Evolutionary conservation across 2,113 vertebrate species (phyloP), one percentile per base, ranked within the genome.

Genomic region (Myotis davidii): DNA sequence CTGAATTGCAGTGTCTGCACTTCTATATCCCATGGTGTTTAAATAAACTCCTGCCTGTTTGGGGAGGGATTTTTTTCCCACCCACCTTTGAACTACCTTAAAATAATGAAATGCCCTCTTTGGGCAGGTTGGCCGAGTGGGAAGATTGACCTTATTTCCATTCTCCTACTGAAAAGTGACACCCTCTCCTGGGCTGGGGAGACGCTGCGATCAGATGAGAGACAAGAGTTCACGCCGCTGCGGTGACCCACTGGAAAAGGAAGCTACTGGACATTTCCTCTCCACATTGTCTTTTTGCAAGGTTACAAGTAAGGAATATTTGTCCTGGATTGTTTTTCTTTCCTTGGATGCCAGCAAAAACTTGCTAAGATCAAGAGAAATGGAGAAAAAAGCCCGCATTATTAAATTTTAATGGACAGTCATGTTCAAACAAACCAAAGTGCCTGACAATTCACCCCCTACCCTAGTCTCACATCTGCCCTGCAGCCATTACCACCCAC

Each of bases 111-210:
- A 34, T 72, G 94, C 73, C 61, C 73, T 79, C 91, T 97, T 96
- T 85, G 92, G 59, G 59, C 92, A 91, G 84, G 65, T 86, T 87
- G 82, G 84, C 85, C 94, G 84, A 70, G 64, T 23, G 73, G 88
- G 84, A 96, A 97, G 76, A 81, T 93, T 96, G 83, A 64, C 92
- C 93, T 76, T 65, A 74, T 93, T 97, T 97, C 91, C 74, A 87
- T 96, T 89, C 34, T 94, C 54, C 87, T 85, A n/a, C 67, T 97
- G 85, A 84, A 95, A 86, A 96, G 86, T 65, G 94, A 90, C 48
- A 70, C 84, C 78, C 83, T 65, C 27, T 94, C 59, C 56, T 7
- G 83, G 77, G 95, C 83, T 81, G 70, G 85, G 69, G n/a, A 17
- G 42, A 79, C 74, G 13, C 67, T 85, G 0, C 9, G 67, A 85